Conservation (phyloP, 1,140 invertebrate genomes). For the Nasonia longicornis region DNA sequence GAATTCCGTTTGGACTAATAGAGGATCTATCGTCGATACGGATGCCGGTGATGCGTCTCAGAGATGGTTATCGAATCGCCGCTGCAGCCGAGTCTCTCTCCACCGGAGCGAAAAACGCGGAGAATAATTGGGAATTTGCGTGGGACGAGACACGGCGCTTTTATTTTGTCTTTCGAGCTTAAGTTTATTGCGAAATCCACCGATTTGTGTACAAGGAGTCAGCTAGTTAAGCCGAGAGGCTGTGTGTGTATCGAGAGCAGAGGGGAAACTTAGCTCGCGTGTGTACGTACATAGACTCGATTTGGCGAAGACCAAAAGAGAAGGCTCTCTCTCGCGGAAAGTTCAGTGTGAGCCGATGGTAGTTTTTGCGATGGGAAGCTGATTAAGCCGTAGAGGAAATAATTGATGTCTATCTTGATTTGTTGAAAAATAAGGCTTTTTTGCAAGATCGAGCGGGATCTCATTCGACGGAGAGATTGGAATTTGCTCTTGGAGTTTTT, state of each 20-base stretch:
- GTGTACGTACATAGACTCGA: neutral
- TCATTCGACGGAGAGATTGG: too few species aligned
- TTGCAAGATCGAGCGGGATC: too few species aligned
- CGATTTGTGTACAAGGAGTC: slow-evolving; percentile 6
- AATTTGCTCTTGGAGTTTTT: too few species aligned
- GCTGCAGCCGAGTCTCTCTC: neutral
- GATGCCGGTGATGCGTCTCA: neutral
- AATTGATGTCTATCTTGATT: slow-evolving; percentile 27
- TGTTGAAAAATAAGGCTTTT: neutral
- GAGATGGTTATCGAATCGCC: slow-evolving; percentile 16
- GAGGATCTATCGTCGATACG: slow-evolving; percentile 8
- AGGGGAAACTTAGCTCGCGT: neutral
- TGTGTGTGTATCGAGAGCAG: too few species aligned
- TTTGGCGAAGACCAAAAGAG: slow-evolving; percentile 17
- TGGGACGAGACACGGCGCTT: slow-evolving; percentile 6
- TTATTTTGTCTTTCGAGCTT: slow-evolving; percentile 2
- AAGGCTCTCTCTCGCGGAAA: neutral
- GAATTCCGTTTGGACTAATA: neutral
- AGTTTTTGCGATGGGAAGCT: slow-evolving; percentile 18
- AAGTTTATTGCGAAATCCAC: slow-evolving; percentile 11
- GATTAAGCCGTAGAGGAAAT: slow-evolving; percentile 37
- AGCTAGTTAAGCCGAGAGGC: slow-evolving; percentile 13
- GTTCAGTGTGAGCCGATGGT: neutral
- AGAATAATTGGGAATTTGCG: slow-evolving; percentile 46
- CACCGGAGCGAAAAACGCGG: neutral